These are phyloP conservation scores for Coecobrya sp. DNA, from an alignment of 2,888 invertebrate species.

Conservation along the genomic window DNA sequence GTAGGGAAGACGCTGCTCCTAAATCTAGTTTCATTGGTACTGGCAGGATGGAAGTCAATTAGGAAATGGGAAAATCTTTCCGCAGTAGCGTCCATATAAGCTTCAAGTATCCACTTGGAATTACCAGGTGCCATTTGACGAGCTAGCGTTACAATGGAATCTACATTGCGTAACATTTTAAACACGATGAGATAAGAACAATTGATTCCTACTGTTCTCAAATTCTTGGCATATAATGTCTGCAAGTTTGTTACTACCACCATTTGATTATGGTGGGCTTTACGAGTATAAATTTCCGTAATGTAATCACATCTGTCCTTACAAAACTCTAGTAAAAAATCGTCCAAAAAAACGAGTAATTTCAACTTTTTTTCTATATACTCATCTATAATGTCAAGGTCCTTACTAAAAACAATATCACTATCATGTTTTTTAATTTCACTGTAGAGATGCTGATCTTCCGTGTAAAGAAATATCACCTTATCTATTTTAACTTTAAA, in stretches of 20 bases:
- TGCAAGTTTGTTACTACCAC: background rate
- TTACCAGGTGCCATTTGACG: background rate
- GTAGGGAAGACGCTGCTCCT: background rate
- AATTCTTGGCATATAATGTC: background rate
- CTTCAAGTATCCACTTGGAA: background rate
- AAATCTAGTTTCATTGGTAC: background rate
- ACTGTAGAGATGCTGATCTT: background rate
- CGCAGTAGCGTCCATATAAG: background rate
- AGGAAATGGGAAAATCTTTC: background rate
- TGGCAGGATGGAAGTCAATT: background rate
- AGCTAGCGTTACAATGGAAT: background rate
- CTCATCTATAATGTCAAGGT: background rate
- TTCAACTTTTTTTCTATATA: background rate
- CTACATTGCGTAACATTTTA: background rate
- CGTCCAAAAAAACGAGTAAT: background rate
- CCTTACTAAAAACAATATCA: background rate
- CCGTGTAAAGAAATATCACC: background rate
- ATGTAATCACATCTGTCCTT: constrained; percentile 6
- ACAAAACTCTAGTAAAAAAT: constrained; percentile 1
- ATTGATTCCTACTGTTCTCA: constrained; percentile 9
- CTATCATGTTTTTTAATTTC: background rate
- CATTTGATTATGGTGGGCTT: background rate
- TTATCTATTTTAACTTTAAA: background rate
- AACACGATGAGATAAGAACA: background rate
- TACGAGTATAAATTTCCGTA: background rate